Base-by-base conservation (phyloP, 37 sponge, comb jelly and placozoan species). In the Beroe forskalii region DNA sequence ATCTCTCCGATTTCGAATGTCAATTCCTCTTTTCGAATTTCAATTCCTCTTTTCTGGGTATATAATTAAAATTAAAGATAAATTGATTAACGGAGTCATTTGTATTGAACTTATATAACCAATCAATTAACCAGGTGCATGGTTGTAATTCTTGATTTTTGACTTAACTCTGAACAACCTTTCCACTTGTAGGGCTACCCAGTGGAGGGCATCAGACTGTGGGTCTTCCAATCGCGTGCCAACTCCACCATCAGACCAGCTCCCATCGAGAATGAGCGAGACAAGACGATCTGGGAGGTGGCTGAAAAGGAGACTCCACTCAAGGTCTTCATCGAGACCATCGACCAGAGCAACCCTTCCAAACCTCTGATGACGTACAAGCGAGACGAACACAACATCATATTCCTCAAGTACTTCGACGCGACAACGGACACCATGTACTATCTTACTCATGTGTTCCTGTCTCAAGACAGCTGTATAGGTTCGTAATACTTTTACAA, bases 381-480 rank as follows among this genome's bases (percentile, higher is more conserved):
- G 55, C 40, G 55, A 25, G 86, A 80, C 86, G 86, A 80, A 4
- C 86, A 80, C 1, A 80, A 80, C 37, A 92, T 97, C 61, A 90
- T 97, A 12, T 97, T 97, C 67, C 92, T 91, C 91, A 97, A 97
- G 90, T 97, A 91, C 89, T 97, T 95, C 89, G 93, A 95, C 36
- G 94, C 94, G 3, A 80, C 40, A 23, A 80, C 86, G 1, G 86
- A 43, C 55, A 80, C 86, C 25, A 80, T 80, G 86, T 80, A 80
- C 48, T 80, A 80, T 24, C 55, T 80, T 2, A 44, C 86, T 22
- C 86, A 80, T 25, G 86, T 80, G 6, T 80, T 80, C 55, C 30
- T 80, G 6, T 80, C 86, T 6, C 55, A 43, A 23, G 86, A 80
- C 4, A 44, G 86, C 30, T 80, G 86, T 24, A 80, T 80, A 8